Percentiles rank a stretch among this genome's conserved stretches.
phyloP scores from a whole-genome alignment of 1,140 invertebrate genomes.

The Aphidius gifuensis region DNA sequence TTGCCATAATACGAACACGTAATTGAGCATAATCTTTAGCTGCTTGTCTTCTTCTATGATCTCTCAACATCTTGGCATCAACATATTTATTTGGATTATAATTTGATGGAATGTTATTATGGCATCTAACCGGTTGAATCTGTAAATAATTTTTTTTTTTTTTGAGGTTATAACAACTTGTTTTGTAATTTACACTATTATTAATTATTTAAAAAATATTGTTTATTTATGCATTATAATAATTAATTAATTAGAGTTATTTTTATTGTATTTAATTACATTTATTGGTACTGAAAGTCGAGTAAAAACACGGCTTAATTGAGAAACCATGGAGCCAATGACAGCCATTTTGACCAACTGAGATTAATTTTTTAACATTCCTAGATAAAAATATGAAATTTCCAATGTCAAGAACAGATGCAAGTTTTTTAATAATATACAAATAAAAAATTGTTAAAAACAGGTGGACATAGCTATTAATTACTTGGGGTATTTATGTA shows the following conservation, averaged over 20 bases:
- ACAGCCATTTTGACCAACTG: background rate
- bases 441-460: no score
- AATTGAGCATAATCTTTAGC: conserved; percentile 69
- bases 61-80: conserved; percentile 75
- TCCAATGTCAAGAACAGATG: no score
- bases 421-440: no score
- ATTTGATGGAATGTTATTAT: background rate
- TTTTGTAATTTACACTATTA: background rate
- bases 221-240: background rate
- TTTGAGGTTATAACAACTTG: background rate
- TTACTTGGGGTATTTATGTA: no score
- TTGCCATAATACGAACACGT: conserved; percentile 70
- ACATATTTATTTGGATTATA: conserved; percentile 16
- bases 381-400: no score
- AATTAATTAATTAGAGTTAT: no score
- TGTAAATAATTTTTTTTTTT: conserved; percentile 3
- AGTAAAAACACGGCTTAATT: background rate
- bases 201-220: background rate
- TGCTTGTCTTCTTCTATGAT: conserved; percentile 74
- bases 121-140: conserved; percentile 12
- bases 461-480: no score
- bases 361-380: no score
- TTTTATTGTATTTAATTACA: background rate
- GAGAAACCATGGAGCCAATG: background rate
- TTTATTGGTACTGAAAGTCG: background rate